Evolutionary conservation across 2,113 vertebrate species (phyloP).

Genomic region (Odobenus rosmarus): DNA sequence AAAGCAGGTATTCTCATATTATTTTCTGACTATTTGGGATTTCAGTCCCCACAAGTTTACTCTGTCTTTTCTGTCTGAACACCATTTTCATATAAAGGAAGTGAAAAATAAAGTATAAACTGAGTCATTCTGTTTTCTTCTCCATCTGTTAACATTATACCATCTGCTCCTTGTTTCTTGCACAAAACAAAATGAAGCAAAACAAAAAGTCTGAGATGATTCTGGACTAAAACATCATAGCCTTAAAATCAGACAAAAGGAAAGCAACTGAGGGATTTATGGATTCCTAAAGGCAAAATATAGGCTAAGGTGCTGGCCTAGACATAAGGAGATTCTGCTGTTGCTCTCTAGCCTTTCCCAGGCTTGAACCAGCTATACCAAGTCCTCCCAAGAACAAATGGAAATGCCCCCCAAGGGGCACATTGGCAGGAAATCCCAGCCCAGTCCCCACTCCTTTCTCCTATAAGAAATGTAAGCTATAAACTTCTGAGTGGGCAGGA

Average conservation of each 20-base stretch:
- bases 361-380: fast-evolving
- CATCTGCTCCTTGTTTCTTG: background rate
- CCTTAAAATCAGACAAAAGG: background rate
- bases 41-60: background rate
- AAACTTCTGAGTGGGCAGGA: background rate
- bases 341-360: background rate
- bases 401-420: fast-evolving
- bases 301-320: fast-evolving
- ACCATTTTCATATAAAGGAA: background rate
- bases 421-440: background rate
- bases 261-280: background rate
- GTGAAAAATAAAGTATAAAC: background rate
- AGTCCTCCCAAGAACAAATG: fast-evolving
- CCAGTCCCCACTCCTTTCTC: background rate
- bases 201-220: background rate
- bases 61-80: background rate
- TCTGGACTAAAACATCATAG: background rate
- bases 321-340: background rate
- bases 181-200: background rate
- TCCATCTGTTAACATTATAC: background rate
- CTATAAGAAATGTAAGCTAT: fast-evolving
- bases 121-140: background rate
- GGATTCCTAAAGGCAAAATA: background rate
- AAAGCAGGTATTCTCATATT: background rate
- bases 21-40: background rate